Evolutionary conservation across 2,888 invertebrate genomes (phyloP).

Genomic region (Pilophorus perplexus): DNA sequence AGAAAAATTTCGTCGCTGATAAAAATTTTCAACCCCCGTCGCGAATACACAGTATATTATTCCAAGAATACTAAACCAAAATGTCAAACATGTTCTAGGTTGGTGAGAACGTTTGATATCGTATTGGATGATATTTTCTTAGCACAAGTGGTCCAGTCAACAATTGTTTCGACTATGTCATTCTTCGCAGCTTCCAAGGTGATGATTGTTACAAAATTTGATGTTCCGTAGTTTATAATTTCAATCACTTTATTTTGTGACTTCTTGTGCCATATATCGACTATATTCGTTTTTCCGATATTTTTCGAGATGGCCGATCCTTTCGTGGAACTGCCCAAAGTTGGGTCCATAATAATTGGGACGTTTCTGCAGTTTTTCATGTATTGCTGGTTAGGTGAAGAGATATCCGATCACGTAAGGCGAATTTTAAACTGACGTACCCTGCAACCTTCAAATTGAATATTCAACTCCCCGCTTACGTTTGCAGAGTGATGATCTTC

Average conservation of each 20-base stretch:
- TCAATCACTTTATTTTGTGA: no score
- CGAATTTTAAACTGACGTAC: background rate
- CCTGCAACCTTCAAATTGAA: background rate
- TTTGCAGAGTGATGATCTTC: slow-evolving; percentile 43
- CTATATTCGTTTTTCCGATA: background rate
- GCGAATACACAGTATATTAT: no score
- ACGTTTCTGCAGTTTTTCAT: slow-evolving; percentile 44
- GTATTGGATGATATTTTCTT: slow-evolving; percentile 42
- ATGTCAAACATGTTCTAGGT: no score
- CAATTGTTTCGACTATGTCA: slow-evolving; percentile 41
- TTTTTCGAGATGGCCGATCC: slow-evolving; percentile 16
- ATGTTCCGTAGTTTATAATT: no score
- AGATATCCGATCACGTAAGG: slow-evolving; percentile 43
- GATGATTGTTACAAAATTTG: background rate
- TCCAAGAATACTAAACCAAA: no score
- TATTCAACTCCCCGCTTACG: background rate
- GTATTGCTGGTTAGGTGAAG: slow-evolving; percentile 45
- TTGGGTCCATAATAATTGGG: slow-evolving; percentile 30
- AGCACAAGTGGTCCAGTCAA: slow-evolving; percentile 42
- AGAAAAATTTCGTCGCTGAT: no score
- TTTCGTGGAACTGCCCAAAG: slow-evolving; percentile 29
- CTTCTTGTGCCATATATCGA: background rate
- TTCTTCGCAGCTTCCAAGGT: slow-evolving; percentile 43
- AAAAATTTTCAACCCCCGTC: no score
- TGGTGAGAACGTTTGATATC: slow-evolving; percentile 42